Percentiles rank a stretch among this genome's conserved stretches.
Evolutionary conservation across 2,888 invertebrate genomes (phyloP).

Genomic region (Lissonota sp.): DNA sequence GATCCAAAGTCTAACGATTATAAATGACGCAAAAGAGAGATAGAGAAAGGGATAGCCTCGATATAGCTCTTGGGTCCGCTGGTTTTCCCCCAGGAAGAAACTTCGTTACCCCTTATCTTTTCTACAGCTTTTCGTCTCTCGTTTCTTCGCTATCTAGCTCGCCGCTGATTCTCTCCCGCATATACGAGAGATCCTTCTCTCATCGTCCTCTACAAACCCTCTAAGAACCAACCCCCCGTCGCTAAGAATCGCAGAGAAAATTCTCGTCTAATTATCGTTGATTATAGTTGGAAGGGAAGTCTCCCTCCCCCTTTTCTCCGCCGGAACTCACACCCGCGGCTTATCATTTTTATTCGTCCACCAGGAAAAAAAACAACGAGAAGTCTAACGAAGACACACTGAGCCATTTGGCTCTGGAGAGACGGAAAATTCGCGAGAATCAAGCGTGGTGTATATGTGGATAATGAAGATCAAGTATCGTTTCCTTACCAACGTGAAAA

Average conservation of each 20-base stretch:
- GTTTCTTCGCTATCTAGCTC: constrained; percentile 46
- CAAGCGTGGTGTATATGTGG: constrained; percentile 48
- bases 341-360: constrained; percentile 25
- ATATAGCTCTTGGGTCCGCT: constrained; percentile 13
- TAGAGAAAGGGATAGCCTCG: background rate
- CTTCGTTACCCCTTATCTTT: constrained; percentile 65
- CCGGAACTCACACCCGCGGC: background rate
- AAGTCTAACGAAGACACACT: background rate
- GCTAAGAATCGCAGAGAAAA: constrained; percentile 13
- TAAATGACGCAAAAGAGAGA: constrained; percentile 60
- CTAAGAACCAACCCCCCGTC: background rate
- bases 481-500: constrained; percentile 38
- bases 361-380: constrained; percentile 9
- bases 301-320: constrained; percentile 7
- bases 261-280: constrained; percentile 37
- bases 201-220: constrained; percentile 3
- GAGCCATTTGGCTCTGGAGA: constrained; percentile 23
- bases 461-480: constrained; percentile 65
- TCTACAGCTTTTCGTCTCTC: constrained; percentile 54
- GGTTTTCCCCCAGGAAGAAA: constrained; percentile 39
- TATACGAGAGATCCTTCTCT: constrained; percentile 7
- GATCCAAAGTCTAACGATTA: constrained; percentile 70
- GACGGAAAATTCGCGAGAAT: constrained; percentile 33
- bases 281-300: constrained; percentile 32
- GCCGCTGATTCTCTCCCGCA: constrained; percentile 45